phyloP scores from a whole-genome alignment of 1,140 invertebrate species.

The Trichoplusia ni region DNA sequence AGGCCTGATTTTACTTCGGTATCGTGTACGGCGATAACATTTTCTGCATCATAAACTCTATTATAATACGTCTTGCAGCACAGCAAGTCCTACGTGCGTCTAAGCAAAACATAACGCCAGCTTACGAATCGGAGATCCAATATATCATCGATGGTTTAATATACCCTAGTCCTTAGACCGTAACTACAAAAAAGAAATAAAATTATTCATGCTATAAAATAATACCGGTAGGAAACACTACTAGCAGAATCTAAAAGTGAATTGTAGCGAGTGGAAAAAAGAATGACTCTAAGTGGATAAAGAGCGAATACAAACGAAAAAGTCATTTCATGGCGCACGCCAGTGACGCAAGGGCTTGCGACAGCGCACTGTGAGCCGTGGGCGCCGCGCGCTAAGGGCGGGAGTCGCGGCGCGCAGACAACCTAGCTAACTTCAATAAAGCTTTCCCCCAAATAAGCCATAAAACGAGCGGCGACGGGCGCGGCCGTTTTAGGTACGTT shows the following conservation, averaged over 20 bases:
- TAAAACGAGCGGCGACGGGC: constrained; percentile 75
- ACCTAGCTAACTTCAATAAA: constrained; percentile 78
- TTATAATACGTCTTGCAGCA: constrained; percentile 9
- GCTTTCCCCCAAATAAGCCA: constrained; percentile 80
- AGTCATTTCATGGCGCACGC: constrained; percentile 74
- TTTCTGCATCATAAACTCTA: constrained; percentile 68
- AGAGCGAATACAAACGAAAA: constrained; percentile 77
- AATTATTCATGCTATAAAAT: constrained; percentile 74
- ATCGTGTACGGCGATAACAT: constrained; percentile 58
- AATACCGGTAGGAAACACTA: constrained; percentile 65
- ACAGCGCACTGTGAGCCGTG: constrained; percentile 16
- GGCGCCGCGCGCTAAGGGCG: constrained; percentile 40
- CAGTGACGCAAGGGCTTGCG: constrained; percentile 52
- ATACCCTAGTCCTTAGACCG: not conserved
- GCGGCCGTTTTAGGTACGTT: constrained; percentile 64
- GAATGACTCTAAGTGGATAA: constrained; percentile 80
- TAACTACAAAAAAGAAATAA: constrained; percentile 32
- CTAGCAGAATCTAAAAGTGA: constrained; percentile 78
- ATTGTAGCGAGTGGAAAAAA: constrained; percentile 78
- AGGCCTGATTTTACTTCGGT: constrained; percentile 51
- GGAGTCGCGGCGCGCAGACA: constrained; percentile 52
- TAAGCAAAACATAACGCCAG: constrained; percentile 2
- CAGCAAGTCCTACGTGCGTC: not conserved
- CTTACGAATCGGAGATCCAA: constrained; percentile 3
- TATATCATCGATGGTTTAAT: constrained; percentile 21